These are phyloP conservation scores for Brachionus koreanus DNA, from an alignment of 1,140 invertebrate species.

Conservation along the genomic window DNA sequence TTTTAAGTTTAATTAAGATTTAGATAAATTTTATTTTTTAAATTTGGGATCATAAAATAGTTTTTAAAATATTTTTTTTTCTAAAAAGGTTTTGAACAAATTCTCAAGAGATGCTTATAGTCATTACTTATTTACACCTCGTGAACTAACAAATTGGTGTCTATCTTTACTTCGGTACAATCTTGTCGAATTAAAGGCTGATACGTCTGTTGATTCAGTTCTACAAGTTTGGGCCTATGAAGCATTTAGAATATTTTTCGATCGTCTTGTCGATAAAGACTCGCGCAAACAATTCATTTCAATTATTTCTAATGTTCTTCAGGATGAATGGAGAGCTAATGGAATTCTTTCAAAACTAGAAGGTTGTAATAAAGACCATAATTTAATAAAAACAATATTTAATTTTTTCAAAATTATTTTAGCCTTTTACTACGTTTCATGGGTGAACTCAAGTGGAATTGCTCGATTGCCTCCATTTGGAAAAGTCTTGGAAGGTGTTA, in stretches of 20 bases:
- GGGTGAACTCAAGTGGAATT: constrained; percentile 52
- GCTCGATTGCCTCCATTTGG: constrained; percentile 59
- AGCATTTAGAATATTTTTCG: constrained; percentile 71
- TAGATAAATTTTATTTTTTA: too few species aligned
- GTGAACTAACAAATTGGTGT: constrained; percentile 71
- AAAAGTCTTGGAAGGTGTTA: constrained; percentile 62
- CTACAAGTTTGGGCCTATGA: constrained; percentile 70
- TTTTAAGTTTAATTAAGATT: too few species aligned
- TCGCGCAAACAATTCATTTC: constrained; percentile 68
- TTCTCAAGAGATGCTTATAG: constrained; percentile 59
- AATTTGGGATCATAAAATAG: too few species aligned
- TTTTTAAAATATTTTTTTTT: background rate
- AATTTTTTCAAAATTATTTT: constrained; percentile 20
- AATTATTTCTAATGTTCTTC: constrained; percentile 63
- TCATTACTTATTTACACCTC: constrained; percentile 68
- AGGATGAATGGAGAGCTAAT: constrained; percentile 59
- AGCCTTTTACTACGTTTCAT: constrained; percentile 59
- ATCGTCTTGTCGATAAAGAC: constrained; percentile 68
- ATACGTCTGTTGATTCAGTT: constrained; percentile 53
- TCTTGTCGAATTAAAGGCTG: constrained; percentile 49
- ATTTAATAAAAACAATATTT: background rate
- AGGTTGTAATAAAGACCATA: constrained; percentile 49
- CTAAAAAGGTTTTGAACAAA: constrained; percentile 20
- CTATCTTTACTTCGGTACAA: constrained; percentile 64
- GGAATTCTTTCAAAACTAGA: constrained; percentile 57